Evolutionary conservation across 2,888 invertebrate genomes (phyloP), one percentile per base, ranked within the genome.

Genomic region (Spodoptera littoralis): DNA sequence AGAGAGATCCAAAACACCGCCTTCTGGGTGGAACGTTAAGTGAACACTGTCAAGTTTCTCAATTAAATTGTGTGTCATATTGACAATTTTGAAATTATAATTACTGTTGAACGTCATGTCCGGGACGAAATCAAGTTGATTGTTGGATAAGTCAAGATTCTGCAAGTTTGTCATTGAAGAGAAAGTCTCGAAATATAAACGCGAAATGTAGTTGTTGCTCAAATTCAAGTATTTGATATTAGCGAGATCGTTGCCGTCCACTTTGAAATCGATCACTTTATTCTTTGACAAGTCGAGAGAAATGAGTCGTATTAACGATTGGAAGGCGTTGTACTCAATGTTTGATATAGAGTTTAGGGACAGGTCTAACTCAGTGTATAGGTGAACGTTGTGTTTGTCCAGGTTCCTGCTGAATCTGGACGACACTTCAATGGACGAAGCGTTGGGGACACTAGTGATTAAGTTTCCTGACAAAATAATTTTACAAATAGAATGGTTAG

Each of bases 71-170:
- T 78, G 73, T 5, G 92, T 89, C 80, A 94, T 85, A 65, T 94
- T 93, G 0, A 94, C 80, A 56, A 82, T 74, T 72, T 86, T 90
- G 50, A 94, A 80, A 65, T 88, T 84, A 49, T 84, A 74, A 62
- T 85, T 91, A 41, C 86, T 85, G 3, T 70, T 76, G 55, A 94
- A 88, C 1, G 88, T 83, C 60, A 86, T 76, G 54, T 87, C 87
- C 0, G 92, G 89, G n/a, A 92, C 87, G 30, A 80, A 78, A 9
- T 89, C 82, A 22, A 94, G 77, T 9, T 52, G 61, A 63, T 94
- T 94, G 60, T 85, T 60, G 1, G 94, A 94, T 45, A 94, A 80
- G 78, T 94, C 94, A n/a, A 94, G 81, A 62, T 90, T 91, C 60
- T 92, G 88, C 41, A 94, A 83, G 62, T 85, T 86, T 8, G 65